These are phyloP conservation scores for Dolomedes plantarius DNA, from an alignment of 2,888 invertebrate genomes.

Conservation along the genomic window DNA sequence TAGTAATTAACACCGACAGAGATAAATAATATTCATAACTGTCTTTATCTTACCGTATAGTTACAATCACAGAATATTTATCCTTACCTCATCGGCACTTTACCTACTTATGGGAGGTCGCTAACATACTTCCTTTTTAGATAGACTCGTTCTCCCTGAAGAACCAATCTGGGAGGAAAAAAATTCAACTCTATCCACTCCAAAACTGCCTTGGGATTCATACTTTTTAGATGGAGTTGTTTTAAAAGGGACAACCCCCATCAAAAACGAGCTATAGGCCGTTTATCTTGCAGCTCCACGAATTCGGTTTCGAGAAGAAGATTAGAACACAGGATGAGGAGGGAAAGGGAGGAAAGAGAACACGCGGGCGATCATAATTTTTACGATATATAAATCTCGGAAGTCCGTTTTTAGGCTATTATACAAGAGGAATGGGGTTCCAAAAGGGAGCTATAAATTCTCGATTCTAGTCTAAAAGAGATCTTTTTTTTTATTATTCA, in stretches of 20 bases:
- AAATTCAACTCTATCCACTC: conserved; percentile 21
- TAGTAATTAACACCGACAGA: too few species aligned
- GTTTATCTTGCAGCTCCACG: conserved; percentile 34
- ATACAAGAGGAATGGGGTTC: conserved; percentile 33
- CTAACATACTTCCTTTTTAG: too few species aligned
- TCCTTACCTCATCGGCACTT: too few species aligned
- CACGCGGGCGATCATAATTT: conserved; percentile 51
- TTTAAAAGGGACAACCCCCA: conserved; percentile 40
- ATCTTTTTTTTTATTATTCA: not conserved
- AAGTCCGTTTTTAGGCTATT: conserved; percentile 57
- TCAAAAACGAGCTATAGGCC: conserved; percentile 39
- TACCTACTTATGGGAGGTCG: too few species aligned
- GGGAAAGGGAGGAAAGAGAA: not conserved
- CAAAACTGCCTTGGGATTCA: conserved; percentile 26
- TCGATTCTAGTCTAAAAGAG: not conserved
- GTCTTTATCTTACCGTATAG: too few species aligned
- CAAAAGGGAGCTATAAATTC: conserved; percentile 55
- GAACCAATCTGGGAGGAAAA: too few species aligned
- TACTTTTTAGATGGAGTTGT: conserved; percentile 33
- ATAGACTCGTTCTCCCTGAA: too few species aligned
- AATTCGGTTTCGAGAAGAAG: conserved; percentile 10
- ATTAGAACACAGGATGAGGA: conserved; percentile 26
- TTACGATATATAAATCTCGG: conserved; percentile 62
- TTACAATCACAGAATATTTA: too few species aligned
- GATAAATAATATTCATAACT: too few species aligned